Base-by-base conservation (phyloP, 2,888 invertebrate genomes). In the Cephus pygmeus region DNA sequence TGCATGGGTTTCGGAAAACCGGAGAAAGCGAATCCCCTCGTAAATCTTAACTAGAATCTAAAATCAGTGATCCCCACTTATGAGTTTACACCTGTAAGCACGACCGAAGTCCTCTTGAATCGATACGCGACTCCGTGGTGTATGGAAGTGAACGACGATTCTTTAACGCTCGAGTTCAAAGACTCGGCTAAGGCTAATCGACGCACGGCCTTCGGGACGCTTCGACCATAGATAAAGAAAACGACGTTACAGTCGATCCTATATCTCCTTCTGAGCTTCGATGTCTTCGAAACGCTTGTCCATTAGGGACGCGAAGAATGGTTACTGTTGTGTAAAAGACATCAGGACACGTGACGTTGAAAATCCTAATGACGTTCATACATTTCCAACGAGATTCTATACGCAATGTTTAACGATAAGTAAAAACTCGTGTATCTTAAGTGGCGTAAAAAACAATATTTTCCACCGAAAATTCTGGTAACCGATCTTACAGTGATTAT, bases 21-120 rank as follows among this genome's bases (percentile, higher is more conserved):
- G 81, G 69, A 80, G 78, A 79, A 75, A 77, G 75, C 79, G 77
- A 73, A 77, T 68, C 78, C 79, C 81, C 83, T 85, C 87, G 84
- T 87, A 87, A 87, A 88, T 87, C 85, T 86, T 85, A 82, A 83
- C 80, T 81, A 82, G 80, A 79, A 85, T 83, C 85, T 85, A 84
- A 83, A 82, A 85, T 87, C 84, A 83, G 81, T 82, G 84, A 87
- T 83, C 82, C 83, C 76, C 81, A 82, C 84, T 87, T 86, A 85
- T 82, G 81, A 83, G 82, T 87, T 87, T 86, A 83, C 86, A 87
- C 83, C 83, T 87, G 81, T 81, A 73, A 73, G 79, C 75, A 75
- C 33, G 71, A 34, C 71, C 1, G 12, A 34, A 31, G 71, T 33
- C 56, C 9, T 56, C 9, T 23, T 23, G 9, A 56, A 56, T 56